Base-by-base conservation (phyloP, 2,113 vertebrate species). In the Epinephelus moara region DNA sequence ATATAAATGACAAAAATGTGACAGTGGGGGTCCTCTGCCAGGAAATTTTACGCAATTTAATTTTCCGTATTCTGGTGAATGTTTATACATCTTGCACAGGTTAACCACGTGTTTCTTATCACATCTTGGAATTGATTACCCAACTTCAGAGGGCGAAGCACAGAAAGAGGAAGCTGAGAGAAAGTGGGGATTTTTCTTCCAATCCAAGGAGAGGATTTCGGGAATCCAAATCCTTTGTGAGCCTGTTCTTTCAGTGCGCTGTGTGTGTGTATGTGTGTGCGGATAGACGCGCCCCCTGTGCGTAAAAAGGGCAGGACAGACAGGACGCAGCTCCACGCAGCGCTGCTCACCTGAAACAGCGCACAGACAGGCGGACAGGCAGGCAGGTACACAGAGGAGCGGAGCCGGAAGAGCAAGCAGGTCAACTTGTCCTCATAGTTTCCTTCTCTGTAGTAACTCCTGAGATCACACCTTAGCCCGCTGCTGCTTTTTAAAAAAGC, bases 331-430 rank as follows among this genome's bases (percentile, higher is more conserved):
- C 53, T 6, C 10, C 12, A 42, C n/a, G 62, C 53, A 23, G 12
- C 57, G 7, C 63, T 2, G 75, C 85, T 82, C 86, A 92, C 92
- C 90, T 90, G 87, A 15, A 63, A 9, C 63, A 55, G 71, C 10
- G 40, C 2, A 10, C 63, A 61, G 7, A 60, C 14, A 52, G 15
- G 61, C 67, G 25, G 40, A 15, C 62, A 70, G 11, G 37, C 64
- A 10, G 62, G 49, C 93, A 95, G 95, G 94, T 94, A 86, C 15
- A 40, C 61, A 63, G 72, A 74, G 84, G 56, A 62, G 81, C 17
- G 66, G 85, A 93, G 78, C 92, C 94, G 95, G 95, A 96, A 95
- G 94, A 95, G 85, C 86, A 4, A 73, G 78, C 72, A 82, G 70
- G 79, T 88, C 85, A 66, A 75, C 85, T 89, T 70, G 27, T 75